Evolutionary conservation across 2,113 vertebrate genomes (phyloP), one percentile per base, ranked within the genome.

Genomic region (Lepus europaeus): DNA sequence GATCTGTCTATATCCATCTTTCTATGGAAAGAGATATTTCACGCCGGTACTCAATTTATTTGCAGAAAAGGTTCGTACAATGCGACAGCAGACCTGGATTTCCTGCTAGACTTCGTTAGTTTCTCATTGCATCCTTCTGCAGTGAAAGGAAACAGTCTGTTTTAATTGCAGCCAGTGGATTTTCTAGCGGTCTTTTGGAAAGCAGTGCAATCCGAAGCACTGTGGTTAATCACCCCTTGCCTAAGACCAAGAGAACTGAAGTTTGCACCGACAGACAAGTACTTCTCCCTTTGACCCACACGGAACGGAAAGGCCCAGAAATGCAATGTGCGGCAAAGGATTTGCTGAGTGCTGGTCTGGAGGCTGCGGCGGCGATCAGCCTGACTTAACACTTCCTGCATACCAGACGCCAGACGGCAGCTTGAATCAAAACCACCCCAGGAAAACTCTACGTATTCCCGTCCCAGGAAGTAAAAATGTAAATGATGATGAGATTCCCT

Each of bases 41-140:
- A 17, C 73, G 64, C 72, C 78, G 77, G 19, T 19, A 16, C 63
- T 88, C 69, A 36, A 79, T 80, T 73, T 80, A 56, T 49, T 33
- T 78, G 63, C 92, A 83, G 80, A 86, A 69, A 74, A 61, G 6
- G 9, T 14, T 91, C 39, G 20, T 33, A 61, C 79, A 64, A 56
- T 77, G 33, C 20, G 59, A 5, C 59, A 25, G 61, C 49, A 68
- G 31, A 12, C 5, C 14, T 16, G 8, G 27, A 76, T 61, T 69
- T 87, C 74, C 77, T 68, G 29, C n/a, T 78, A 23, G 51, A 33
- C 16, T 56, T 92, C 9, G 68, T 45, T 25, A 77, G 80, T 45
- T 73, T 84, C 79, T 76, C 78, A 72, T 13, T 80, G 68, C 25
- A 39, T 11, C 29, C 74, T 12, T 88, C 91, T 87, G 79, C 61